These are phyloP conservation scores for Drosophila rellima DNA, from an alignment of 2,888 invertebrate species.

Conservation along the genomic window DNA sequence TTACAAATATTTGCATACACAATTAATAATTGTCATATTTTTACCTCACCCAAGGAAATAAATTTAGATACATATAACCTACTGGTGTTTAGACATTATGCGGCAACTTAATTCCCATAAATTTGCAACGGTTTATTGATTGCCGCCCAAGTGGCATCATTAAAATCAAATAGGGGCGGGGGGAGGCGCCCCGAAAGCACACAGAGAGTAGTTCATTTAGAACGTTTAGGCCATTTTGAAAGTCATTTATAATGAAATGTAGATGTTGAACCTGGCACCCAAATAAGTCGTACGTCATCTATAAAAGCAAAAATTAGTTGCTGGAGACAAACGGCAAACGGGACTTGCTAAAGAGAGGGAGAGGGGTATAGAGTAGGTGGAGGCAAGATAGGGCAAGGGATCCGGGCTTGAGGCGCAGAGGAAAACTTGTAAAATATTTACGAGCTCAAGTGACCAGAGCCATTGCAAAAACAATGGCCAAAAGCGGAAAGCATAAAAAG, in stretches of 20 bases:
- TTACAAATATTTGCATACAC: conserved; percentile 4
- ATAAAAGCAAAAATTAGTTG: conserved; percentile 72
- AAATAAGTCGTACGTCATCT: conserved; percentile 77
- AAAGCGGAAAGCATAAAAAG: conserved; percentile 73
- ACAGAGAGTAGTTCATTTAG: conserved; percentile 55
- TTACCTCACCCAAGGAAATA: not conserved
- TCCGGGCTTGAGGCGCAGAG: conserved; percentile 14
- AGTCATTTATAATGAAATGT: conserved; percentile 82
- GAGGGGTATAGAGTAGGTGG: not conserved
- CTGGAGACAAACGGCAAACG: conserved; percentile 25
- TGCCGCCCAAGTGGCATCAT: conserved; percentile 59
- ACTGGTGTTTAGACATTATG: conserved; percentile 50
- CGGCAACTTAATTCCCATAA: conserved; percentile 67
- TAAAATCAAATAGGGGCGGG: conserved; percentile 47
- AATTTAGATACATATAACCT: conserved; percentile 4
- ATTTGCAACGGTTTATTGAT: conserved; percentile 74
- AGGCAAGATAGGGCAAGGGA: not conserved
- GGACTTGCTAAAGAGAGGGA: not conserved
- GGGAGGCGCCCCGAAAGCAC: not conserved
- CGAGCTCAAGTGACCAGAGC: conserved; percentile 72
- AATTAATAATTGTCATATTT: conserved; percentile 24
- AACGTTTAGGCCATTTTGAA: conserved; percentile 73
- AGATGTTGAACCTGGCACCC: conserved; percentile 61
- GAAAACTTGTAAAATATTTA: conserved; percentile 80
- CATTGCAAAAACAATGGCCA: conserved; percentile 63